Evolutionary conservation across 2,797 vertebrate species (phyloP).

Genomic region (Chiroxiphia lanceolata): DNA sequence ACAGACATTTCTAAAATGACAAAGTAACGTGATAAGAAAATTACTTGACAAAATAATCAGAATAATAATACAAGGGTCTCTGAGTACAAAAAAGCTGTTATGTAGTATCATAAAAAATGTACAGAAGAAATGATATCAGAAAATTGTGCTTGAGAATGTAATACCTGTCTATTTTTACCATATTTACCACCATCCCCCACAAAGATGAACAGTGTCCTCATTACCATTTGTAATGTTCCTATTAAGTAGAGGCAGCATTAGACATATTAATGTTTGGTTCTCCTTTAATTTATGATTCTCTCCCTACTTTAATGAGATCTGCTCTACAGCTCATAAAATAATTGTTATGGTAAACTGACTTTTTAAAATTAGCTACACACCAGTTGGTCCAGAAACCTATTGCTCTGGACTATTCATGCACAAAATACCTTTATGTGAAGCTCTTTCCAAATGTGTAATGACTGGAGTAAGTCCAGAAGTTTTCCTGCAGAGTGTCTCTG

Average conservation of each 20-base stretch:
- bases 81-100: not conserved
- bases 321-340: conserved; percentile 78
- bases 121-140: not conserved
- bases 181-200: not conserved
- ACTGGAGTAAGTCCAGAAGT: conserved; percentile 78
- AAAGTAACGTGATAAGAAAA: not conserved
- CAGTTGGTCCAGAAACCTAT: conserved; percentile 82
- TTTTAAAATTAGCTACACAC: conserved; percentile 84
- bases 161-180: conserved; percentile 4
- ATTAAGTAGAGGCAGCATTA: conserved; percentile 52
- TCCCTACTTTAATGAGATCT: conserved; percentile 78
- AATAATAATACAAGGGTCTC: not conserved
- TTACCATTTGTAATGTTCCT: conserved; percentile 66
- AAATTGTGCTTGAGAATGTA: not conserved
- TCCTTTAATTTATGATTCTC: conserved; percentile 73
- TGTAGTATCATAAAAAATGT: not conserved
- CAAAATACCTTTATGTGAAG: conserved; percentile 81
- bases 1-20: not conserved
- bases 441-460: conserved; percentile 79
- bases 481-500: conserved; percentile 71
- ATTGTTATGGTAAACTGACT: conserved; percentile 84
- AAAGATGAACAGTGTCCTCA: conserved; percentile 52
- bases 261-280: conserved; percentile 72
- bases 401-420: conserved; percentile 79
- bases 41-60: not conserved